Evolutionary conservation across 2,797 vertebrate genomes (phyloP).

Genomic region (Brachyalestes nurse): DNA sequence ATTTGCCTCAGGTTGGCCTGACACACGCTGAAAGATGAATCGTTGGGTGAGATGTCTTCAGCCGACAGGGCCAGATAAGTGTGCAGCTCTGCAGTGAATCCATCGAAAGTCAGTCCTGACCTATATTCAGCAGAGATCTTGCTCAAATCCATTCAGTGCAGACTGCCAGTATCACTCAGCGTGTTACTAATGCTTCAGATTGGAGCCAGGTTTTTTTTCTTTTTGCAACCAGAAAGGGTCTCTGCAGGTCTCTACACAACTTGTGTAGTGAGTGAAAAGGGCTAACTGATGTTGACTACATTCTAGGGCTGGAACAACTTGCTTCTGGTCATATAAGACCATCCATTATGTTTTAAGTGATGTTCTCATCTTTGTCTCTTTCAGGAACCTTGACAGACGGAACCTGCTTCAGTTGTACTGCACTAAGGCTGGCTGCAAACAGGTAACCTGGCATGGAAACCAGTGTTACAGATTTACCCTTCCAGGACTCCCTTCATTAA

Average conservation of each 20-base stretch:
- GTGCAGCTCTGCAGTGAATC: not conserved
- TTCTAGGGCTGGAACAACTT: too few species aligned
- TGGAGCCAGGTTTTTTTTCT: too few species aligned
- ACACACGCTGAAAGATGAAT: not conserved
- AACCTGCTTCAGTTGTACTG: constrained; percentile 82
- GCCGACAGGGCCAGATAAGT: not conserved
- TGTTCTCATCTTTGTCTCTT: constrained; percentile 14
- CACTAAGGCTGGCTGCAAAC: constrained; percentile 77
- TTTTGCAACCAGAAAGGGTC: too few species aligned
- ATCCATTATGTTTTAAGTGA: not conserved
- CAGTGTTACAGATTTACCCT: not conserved
- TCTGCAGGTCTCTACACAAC: too few species aligned
- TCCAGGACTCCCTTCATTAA: not conserved
- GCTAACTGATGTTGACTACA: too few species aligned
- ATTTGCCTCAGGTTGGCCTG: not conserved
- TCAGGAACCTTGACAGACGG: constrained; percentile 81
- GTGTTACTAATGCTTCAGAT: not conserved
- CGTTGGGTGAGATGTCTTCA: not conserved
- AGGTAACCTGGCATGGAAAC: constrained; percentile 73
- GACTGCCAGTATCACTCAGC: not conserved
- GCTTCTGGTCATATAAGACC: too few species aligned
- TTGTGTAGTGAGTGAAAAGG: too few species aligned
- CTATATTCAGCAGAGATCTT: constrained; percentile 3
- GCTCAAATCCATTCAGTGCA: not conserved
- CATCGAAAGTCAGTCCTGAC: not conserved